A percentile compares a stretch with the other conserved stretches of the same genome.
Conservation (phyloP, 2,888 invertebrate species). For the Agrotis clavis region DNA sequence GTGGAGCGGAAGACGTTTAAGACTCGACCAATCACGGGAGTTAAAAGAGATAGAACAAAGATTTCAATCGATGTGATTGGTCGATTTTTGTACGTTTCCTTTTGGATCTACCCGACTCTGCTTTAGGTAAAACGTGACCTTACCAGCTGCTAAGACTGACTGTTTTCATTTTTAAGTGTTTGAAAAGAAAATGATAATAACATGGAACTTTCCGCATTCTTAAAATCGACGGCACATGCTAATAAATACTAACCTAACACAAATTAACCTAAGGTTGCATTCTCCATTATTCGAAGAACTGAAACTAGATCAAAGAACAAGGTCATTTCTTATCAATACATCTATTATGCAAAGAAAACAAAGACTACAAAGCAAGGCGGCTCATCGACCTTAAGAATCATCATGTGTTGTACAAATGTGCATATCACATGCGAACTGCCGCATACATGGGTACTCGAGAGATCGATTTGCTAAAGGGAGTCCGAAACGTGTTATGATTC, state of each 20-base stretch:
- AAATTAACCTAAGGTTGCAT: background rate
- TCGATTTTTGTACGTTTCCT: too few relatives aligned
- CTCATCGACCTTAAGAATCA: slow-evolving; percentile 34
- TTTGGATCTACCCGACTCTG: too few relatives aligned
- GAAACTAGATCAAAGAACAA: slow-evolving; percentile 3
- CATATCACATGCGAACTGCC: slow-evolving; percentile 46
- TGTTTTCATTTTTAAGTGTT: too few relatives aligned
- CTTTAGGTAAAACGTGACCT: too few relatives aligned
- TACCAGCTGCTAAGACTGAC: too few relatives aligned
- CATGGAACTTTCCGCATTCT: too few relatives aligned
- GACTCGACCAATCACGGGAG: too few relatives aligned
- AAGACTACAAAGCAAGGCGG: slow-evolving; percentile 27
- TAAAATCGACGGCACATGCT: too few relatives aligned
- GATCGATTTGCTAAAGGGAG: slow-evolving; percentile 48
- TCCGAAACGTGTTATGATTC: slow-evolving; percentile 24
- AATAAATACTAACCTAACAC: background rate
- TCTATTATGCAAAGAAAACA: slow-evolving; percentile 19
- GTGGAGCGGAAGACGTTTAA: too few relatives aligned
- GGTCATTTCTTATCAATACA: slow-evolving; percentile 25
- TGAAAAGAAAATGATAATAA: too few relatives aligned
- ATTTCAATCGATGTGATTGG: too few relatives aligned
- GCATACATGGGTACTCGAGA: slow-evolving; percentile 21
- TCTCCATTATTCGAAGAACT: background rate
- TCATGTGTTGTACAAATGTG: slow-evolving; percentile 50
- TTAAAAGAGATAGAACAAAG: too few relatives aligned